These are phyloP conservation scores for Erebia palarica DNA, from an alignment of 2,888 invertebrate genomes.

Conservation along the genomic window DNA sequence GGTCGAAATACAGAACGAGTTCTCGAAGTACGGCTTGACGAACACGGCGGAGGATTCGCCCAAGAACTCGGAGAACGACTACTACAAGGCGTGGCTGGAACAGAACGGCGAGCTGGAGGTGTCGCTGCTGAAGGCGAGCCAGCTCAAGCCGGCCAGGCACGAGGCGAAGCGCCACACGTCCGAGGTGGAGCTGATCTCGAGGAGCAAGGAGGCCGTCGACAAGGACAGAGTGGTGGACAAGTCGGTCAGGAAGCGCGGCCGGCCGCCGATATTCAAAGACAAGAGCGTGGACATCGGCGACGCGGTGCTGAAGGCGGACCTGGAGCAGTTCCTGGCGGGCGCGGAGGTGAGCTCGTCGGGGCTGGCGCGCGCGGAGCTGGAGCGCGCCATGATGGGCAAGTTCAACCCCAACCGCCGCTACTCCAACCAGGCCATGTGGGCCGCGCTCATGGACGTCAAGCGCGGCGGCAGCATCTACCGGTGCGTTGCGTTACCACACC, in stretches of 20 bases:
- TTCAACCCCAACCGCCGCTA: slow-evolving; percentile 78
- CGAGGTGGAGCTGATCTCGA: slow-evolving; percentile 73
- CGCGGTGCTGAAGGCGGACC: slow-evolving; percentile 72
- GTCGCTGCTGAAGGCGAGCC: slow-evolving; percentile 67
- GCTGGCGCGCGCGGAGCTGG: slow-evolving; percentile 73
- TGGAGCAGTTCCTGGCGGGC: slow-evolving; percentile 78
- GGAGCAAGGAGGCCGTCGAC: slow-evolving; percentile 55
- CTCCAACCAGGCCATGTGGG: slow-evolving; percentile 81
- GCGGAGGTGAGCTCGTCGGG: slow-evolving; percentile 78
- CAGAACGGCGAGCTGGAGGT: slow-evolving; percentile 78
- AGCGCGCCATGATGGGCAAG: slow-evolving; percentile 80
- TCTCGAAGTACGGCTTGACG: slow-evolving; percentile 70
- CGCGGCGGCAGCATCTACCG: slow-evolving; percentile 83
- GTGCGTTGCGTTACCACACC: slow-evolving; percentile 48
- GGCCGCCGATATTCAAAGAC: slow-evolving; percentile 75
- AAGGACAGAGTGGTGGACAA: slow-evolving; percentile 55
- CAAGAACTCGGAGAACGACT: slow-evolving; percentile 70
- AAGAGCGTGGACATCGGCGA: slow-evolving; percentile 73
- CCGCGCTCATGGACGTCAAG: slow-evolving; percentile 83
- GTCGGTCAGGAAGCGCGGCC: slow-evolving; percentile 60
- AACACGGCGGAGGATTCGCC: slow-evolving; percentile 60
- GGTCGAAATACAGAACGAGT: slow-evolving; percentile 67
- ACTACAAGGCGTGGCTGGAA: slow-evolving; percentile 76
- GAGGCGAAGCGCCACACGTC: slow-evolving; percentile 62
- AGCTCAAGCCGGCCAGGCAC: slow-evolving; percentile 58